Percentiles rank a stretch among this genome's conserved stretches.
Conservation (phyloP, 2,113 vertebrate species). For the Takifugu bimaculatus region DNA sequence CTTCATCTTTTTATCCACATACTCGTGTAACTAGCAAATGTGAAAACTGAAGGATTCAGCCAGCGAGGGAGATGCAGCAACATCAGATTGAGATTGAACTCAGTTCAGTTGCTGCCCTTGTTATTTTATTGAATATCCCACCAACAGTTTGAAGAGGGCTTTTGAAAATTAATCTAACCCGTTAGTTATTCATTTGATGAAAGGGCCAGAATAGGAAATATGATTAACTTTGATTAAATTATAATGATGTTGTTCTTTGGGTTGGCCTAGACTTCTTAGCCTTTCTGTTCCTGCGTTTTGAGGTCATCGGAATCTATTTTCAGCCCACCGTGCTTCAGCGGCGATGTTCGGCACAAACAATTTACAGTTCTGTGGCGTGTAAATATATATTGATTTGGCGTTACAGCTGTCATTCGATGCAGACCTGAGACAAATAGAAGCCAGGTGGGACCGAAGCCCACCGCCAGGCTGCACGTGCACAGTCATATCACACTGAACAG, state of each 20-base stretch:
- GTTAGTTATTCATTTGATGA: conserved; percentile 33
- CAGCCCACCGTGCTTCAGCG: conserved; percentile 19
- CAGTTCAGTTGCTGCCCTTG: conserved; percentile 5
- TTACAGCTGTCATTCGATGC: conserved; percentile 38
- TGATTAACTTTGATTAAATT: conserved; percentile 44
- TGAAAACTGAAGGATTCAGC: conserved; percentile 4
- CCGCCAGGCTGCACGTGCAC: background rate
- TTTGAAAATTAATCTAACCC: conserved; percentile 21
- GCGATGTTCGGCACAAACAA: conserved; percentile 7
- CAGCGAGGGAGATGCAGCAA: background rate
- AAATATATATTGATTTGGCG: conserved; percentile 47
- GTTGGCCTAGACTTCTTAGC: conserved; percentile 9
- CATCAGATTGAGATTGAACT: background rate
- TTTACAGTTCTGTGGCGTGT: conserved; percentile 43
- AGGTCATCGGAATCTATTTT: conserved; percentile 32
- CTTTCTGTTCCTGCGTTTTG: conserved; percentile 21
- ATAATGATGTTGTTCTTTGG: conserved; percentile 41
- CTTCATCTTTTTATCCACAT: conserved; percentile 16
- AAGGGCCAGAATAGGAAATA: conserved; percentile 15
- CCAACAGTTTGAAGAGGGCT: conserved; percentile 4
- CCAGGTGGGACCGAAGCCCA: conserved; percentile 30
- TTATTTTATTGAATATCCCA: conserved; percentile 23
- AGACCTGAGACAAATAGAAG: conserved; percentile 29
- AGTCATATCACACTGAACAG: background rate
- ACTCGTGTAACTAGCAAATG: conserved; percentile 24